Base-by-base conservation (phyloP, 2,888 invertebrate species). In the Clivina fossor region DNA sequence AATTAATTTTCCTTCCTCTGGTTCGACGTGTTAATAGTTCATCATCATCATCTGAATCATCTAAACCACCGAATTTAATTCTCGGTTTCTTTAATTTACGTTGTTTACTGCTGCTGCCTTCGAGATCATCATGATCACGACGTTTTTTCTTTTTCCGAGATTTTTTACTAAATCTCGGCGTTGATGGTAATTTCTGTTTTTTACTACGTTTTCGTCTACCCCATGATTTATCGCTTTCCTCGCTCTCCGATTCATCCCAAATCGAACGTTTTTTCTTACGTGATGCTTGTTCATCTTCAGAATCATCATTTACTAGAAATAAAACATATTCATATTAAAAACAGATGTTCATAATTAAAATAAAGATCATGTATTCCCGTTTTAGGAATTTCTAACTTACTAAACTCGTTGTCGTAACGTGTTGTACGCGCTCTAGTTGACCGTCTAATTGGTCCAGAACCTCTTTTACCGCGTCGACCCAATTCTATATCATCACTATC, bases 1-100 rank as follows among this genome's bases (percentile, higher is more conserved):
- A 90, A 69, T 86, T 84, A 58, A 87, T 86, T 72, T 85, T 85
- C 63, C 81, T 80, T 60, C 87, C 88, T 4, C 89, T 72, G 0
- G 89, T 89, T 61, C 87, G 76, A 65, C 86, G 79, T 47, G 82
- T 79, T 56, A 82, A 77, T 32, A 79, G 78, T 74, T 80, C 80
- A 65, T 83, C 83, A 44, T 71, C 68, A 22, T 69, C 71, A 20
- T 73, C 76, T 16, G 73, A 74, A 35, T 74, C 78, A 62, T 80
- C 78, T 58, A 81, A 74, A 0, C 80, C 80, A 8, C 81, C 82
- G 70, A 79, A 81, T n/a, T 80, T 80, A 57, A 74, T 71, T 61
- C 69, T 72, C 2, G 71, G 67, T 58, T 74, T 73, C 32, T 68
- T 66, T 46, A 71, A 70, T 22, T 68, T 62, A 51, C 58, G 64